phyloP scores from a whole-genome alignment of 2,888 invertebrate species.

The Orchestes rusci region DNA sequence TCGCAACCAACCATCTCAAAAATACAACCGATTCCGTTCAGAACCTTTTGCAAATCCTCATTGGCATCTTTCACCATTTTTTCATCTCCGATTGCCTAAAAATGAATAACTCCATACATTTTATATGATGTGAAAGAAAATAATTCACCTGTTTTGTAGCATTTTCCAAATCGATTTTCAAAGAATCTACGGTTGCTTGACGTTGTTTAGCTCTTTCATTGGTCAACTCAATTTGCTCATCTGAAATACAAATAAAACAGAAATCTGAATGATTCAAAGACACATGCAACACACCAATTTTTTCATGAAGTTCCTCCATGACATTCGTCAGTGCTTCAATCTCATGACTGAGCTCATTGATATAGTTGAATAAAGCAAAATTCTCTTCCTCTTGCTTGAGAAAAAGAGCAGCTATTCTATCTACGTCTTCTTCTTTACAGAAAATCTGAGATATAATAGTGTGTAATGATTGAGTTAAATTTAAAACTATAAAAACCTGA shows the following conservation, averaged over 20 bases:
- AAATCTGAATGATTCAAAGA: not conserved
- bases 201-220: constrained; percentile 53
- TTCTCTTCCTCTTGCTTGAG: constrained; percentile 83
- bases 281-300: constrained; percentile 52
- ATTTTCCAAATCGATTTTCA: constrained; percentile 48
- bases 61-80: constrained; percentile 31
- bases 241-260: constrained; percentile 35
- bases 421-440: constrained; percentile 52
- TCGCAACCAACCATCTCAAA: constrained; percentile 63
- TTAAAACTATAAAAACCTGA: constrained; percentile 41
- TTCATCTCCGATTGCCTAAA: constrained; percentile 29
- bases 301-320: constrained; percentile 54
- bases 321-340: constrained; percentile 63
- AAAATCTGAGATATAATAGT: constrained; percentile 42
- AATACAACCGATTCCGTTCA: constrained; percentile 35
- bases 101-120: not conserved
- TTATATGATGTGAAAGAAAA: not conserved
- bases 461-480: not conserved
- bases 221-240: constrained; percentile 55
- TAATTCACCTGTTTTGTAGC: constrained; percentile 43
- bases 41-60: constrained; percentile 26
- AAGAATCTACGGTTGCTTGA: constrained; percentile 52
- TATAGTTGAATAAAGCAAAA: constrained; percentile 85
- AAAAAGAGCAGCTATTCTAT: constrained; percentile 65
- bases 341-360: constrained; percentile 83